Conservation (phyloP, 2,888 invertebrate genomes). For the Cephonodes hylas region DNA sequence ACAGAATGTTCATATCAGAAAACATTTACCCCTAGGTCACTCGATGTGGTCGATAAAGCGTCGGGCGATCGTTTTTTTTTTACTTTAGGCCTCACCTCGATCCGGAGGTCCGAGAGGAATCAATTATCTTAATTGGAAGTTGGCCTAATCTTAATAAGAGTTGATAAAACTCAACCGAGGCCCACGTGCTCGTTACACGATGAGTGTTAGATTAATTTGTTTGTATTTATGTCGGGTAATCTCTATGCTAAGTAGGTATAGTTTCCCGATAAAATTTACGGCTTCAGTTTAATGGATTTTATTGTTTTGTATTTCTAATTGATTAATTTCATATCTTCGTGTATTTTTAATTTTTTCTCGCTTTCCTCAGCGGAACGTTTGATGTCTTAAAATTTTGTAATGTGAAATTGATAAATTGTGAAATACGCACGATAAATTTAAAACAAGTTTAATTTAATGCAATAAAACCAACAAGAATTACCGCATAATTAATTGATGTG, state of each 20-base stretch:
- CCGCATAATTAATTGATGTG: not conserved
- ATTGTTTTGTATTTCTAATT: not conserved
- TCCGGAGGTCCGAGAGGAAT: conserved; percentile 63
- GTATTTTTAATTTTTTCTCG: not conserved
- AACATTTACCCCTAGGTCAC: conserved; percentile 14
- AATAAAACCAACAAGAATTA: not conserved
- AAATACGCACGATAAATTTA: not conserved
- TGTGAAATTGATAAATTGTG: not conserved
- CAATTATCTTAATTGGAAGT: conserved; percentile 77
- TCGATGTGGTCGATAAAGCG: conserved; percentile 41
- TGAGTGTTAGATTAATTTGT: conserved; percentile 12
- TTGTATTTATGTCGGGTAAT: conserved; percentile 1
- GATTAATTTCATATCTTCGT: not conserved
- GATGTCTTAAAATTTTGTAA: not conserved
- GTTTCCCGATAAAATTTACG: not conserved
- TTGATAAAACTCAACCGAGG: conserved; percentile 38
- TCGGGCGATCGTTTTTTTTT: conserved; percentile 50
- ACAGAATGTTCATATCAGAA: conserved; percentile 9
- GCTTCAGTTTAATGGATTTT: conserved; percentile 2
- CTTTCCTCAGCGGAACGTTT: not conserved
- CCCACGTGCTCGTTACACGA: conserved; percentile 10
- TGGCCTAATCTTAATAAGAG: conserved; percentile 67
- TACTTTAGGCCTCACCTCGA: conserved; percentile 53
- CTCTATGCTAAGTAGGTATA: conserved; percentile 6
- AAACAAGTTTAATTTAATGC: not conserved